These are phyloP conservation scores for Gavia stellata DNA, from an alignment of 2,113 vertebrate species.

Conservation along the genomic window DNA sequence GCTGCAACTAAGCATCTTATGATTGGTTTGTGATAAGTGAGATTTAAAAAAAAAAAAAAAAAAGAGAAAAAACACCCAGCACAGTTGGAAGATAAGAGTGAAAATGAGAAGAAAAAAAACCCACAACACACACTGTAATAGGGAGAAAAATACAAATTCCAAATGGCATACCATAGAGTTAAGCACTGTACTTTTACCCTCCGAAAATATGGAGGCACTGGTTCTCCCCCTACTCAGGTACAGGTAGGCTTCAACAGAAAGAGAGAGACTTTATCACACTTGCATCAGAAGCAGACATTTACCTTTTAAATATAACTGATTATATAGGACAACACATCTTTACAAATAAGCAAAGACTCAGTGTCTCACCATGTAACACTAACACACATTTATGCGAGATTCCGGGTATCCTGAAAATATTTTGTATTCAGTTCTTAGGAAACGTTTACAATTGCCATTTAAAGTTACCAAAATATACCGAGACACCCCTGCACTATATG, in stretches of 20 bases:
- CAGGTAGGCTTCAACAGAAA: conserved; percentile 73
- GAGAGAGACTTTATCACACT: conserved; percentile 71
- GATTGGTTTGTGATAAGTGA: neutral
- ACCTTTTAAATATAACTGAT: neutral
- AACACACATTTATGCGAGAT: neutral
- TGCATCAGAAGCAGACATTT: conserved; percentile 40
- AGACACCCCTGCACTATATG: neutral
- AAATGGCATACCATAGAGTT: conserved; percentile 70
- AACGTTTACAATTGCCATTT: neutral
- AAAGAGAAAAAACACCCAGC: neutral
- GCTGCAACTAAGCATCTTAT: neutral
- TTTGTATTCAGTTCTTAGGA: neutral
- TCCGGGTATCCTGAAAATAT: neutral
- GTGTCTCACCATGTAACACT: neutral
- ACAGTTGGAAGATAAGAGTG: conserved; percentile 20
- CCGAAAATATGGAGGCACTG: conserved; percentile 71
- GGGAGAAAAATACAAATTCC: conserved; percentile 64
- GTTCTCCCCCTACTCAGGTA: conserved; percentile 71
- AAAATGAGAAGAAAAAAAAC: conserved; percentile 12
- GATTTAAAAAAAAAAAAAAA: neutral
- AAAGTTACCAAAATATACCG: neutral
- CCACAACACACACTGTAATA: neutral
- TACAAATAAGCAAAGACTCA: neutral
- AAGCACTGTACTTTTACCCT: conserved; percentile 75
- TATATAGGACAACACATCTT: neutral